Percentiles rank a stretch among this genome's conserved stretches.
phyloP scores from a whole-genome alignment of 2,888 invertebrate genomes.

The Erynnis tages region DNA sequence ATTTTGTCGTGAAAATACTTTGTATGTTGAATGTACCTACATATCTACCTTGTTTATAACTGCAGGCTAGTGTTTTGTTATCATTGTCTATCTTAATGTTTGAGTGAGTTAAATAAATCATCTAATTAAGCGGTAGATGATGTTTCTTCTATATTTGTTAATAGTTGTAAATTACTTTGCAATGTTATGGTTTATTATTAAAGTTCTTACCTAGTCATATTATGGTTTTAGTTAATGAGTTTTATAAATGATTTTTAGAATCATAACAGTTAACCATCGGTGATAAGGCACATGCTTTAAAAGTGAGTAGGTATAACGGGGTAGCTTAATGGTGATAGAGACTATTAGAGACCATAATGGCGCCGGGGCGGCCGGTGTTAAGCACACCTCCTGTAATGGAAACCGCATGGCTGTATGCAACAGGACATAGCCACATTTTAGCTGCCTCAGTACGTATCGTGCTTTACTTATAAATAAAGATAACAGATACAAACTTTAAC shows the following conservation, averaged over 20 bases:
- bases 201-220: too few species aligned
- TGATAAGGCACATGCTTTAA: conserved; percentile 25
- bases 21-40: too few species aligned
- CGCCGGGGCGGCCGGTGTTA: conserved; percentile 51
- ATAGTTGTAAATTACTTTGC: too few species aligned
- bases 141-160: too few species aligned
- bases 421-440: conserved; percentile 36
- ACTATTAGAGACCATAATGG: conserved; percentile 66
- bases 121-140: too few species aligned
- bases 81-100: too few species aligned
- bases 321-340: conserved; percentile 65
- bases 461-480: neutral
- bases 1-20: too few species aligned
- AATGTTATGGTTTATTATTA: too few species aligned
- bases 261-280: neutral
- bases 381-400: conserved; percentile 68
- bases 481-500: neutral
- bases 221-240: neutral
- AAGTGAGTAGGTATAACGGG: conserved; percentile 47
- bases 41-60: too few species aligned
- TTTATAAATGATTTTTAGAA: neutral
- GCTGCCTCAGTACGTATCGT: neutral
- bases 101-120: too few species aligned
- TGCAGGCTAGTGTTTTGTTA: too few species aligned
- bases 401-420: conserved; percentile 64